Evolutionary conservation across 2,888 invertebrate genomes (phyloP), one percentile per base, ranked within the genome.

Genomic region (Tricholauxania praeusta): DNA sequence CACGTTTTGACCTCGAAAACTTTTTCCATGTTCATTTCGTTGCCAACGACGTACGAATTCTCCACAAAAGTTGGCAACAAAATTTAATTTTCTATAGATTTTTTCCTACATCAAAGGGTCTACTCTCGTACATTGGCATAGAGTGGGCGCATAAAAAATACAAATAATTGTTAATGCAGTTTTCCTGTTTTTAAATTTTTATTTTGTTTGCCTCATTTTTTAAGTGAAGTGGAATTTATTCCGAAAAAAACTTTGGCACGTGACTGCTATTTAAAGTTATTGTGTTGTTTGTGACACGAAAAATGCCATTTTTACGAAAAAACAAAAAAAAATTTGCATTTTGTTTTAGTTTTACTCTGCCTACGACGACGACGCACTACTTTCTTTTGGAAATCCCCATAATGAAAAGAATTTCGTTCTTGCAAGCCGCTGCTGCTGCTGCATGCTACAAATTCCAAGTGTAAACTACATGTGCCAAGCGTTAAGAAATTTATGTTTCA

Each of bases 1-100:
- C 74, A 72, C 74, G 71, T 72, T 72, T 68, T 74, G 74, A 74
- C 74, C 74, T 72, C 74, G 68, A 72, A 72, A 71, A 39, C 10
- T 10, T 70, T 52, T 62, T 62, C 17, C 17, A 10, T 47, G 62
- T 22, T 15, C 19, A 47, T 14, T n/a, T 28, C n/a, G 57, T 10
- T n/a, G 22, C 48, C 57, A 39, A 19, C 19, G 28, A 12, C 10
- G 6, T 47, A 52, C n/a, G 10, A 39, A 32, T 62, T 39, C 17
- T 15, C 17, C n/a, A 53, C 15, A 15, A 53, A 66, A 28, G 53
- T 32, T 55, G 12, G 28, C n/a, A 53, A 28, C 19, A 39, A 14
- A 6, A n/a, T 12, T 28, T 28, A 12, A 32, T 66, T 28, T n/a
- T 28, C 14, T n/a, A 51, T 53, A 19, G 15, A 12, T 39, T 66